Base-by-base conservation (phyloP, 2,113 vertebrate genomes). In the Peromyscus polionotus region DNA sequence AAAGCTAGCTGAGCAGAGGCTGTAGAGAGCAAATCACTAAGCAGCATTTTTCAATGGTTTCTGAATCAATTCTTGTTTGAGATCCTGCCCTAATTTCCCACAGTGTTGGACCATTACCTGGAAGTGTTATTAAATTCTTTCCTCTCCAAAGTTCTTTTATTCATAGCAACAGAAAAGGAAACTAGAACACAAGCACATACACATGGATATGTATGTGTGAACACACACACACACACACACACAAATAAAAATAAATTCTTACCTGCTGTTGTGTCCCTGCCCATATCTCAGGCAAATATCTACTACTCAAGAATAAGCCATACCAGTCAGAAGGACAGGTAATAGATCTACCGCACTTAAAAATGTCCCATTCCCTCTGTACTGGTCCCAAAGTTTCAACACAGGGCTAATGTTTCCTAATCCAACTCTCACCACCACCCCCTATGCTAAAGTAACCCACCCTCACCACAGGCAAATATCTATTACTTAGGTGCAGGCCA, bases 191-290 rank as follows among this genome's bases (percentile, higher is more conserved):
- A 36, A 54, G 7, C 2, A 9, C 1, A 80, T 80, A 8, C 3
- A 77, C 26, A 51, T 77, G 13, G 8, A 54, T 1, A 20, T 48
- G 45, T 26, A 11, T 0, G 1, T 24, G 22, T 0, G 1, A n/a
- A n/a, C n/a, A n/a, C n/a, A n/a, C n/a, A n/a, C 14, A 79, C 7
- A 77, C 45, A 48, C 13, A 77, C 6, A 79, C 76, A 77, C 76
- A 17, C 17, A 19, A 28, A 1, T 77, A 31, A 51, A 51, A 77
- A 31, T 16, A 45, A 77, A 48, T 16, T 77, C 26, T 33, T 31
- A 67, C 28, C 28, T 68, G 65, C 28, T 67, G 65, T 31, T 67
- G 3, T 67, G 26, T 10, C 3, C 65, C 11, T 31, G 28, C 28
- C 11, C 26, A 26, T 4, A 31, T 26, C 28, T 31, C 65, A 67